Conservation (phyloP, 2,888 invertebrate genomes). For the Morpho helenor region DNA sequence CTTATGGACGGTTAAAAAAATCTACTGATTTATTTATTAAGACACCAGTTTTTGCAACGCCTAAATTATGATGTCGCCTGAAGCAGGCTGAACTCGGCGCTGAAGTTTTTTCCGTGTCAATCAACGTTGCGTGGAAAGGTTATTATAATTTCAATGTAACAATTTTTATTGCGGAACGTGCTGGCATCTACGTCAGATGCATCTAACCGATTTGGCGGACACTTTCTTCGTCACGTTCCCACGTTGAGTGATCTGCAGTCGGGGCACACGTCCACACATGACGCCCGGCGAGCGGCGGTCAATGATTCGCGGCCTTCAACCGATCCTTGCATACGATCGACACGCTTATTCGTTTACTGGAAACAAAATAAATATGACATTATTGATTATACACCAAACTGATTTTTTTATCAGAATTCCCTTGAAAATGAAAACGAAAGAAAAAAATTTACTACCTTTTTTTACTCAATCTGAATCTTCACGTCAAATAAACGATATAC, state of each 20-base stretch:
- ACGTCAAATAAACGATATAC: too few relatives aligned
- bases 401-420: too few relatives aligned
- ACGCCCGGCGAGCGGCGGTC: constrained; percentile 24
- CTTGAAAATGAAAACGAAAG: too few relatives aligned
- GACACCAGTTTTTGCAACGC: constrained; percentile 60
- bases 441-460: too few relatives aligned
- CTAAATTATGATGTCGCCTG: constrained; percentile 71
- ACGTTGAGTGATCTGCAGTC: constrained; percentile 33
- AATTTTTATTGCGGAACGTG: constrained; percentile 44
- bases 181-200: constrained; percentile 29
- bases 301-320: constrained; percentile 26
- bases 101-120: constrained; percentile 43
- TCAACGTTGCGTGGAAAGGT: constrained; percentile 35
- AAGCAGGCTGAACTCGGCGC: constrained; percentile 39
- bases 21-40: constrained; percentile 69
- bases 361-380: constrained; percentile 2
- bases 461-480: too few relatives aligned
- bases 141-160: constrained; percentile 41
- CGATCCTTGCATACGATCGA: constrained; percentile 12
- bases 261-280: constrained; percentile 25
- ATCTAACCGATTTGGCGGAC: constrained; percentile 25
- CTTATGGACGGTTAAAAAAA: constrained; percentile 72
- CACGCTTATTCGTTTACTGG: background rate
- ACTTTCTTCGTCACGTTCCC: constrained; percentile 32
- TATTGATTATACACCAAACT: background rate